Percentiles rank a stretch among this genome's conserved stretches.
Conservation (phyloP, 2,888 invertebrate genomes). For the Lumbricus terrestris region DNA sequence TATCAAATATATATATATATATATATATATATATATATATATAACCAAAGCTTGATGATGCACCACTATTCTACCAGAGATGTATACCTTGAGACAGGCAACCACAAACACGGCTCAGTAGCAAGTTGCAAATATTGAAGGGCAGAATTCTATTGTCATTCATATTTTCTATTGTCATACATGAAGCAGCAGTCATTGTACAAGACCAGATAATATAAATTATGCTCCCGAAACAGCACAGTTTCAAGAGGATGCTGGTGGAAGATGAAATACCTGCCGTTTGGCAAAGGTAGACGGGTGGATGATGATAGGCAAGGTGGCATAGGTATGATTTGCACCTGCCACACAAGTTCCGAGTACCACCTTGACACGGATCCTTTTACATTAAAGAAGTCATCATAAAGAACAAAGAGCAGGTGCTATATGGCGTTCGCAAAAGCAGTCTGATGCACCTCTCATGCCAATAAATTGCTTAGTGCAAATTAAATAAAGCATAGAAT, state of each 20-base stretch:
- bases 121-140: too few relatives aligned
- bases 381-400: not conserved
- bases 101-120: too few relatives aligned
- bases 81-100: too few relatives aligned
- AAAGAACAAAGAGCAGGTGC: not conserved
- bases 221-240: not conserved
- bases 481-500: not conserved
- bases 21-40: too few relatives aligned
- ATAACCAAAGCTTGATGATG: too few relatives aligned
- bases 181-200: too few relatives aligned
- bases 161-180: too few relatives aligned
- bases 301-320: not conserved
- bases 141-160: too few relatives aligned
- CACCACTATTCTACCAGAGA: too few relatives aligned
- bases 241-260: not conserved
- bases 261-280: not conserved
- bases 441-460: not conserved
- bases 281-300: not conserved
- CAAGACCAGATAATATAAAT: too few relatives aligned
- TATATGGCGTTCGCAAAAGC: not conserved
- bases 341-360: not conserved
- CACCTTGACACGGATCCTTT: not conserved
- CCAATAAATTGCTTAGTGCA: not conserved
- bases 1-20: too few relatives aligned
- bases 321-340: conserved; percentile 3